Evolutionary conservation across 2,888 invertebrate genomes (phyloP), one percentile per base, ranked within the genome.

Genomic region (Hemithea aestivaria): DNA sequence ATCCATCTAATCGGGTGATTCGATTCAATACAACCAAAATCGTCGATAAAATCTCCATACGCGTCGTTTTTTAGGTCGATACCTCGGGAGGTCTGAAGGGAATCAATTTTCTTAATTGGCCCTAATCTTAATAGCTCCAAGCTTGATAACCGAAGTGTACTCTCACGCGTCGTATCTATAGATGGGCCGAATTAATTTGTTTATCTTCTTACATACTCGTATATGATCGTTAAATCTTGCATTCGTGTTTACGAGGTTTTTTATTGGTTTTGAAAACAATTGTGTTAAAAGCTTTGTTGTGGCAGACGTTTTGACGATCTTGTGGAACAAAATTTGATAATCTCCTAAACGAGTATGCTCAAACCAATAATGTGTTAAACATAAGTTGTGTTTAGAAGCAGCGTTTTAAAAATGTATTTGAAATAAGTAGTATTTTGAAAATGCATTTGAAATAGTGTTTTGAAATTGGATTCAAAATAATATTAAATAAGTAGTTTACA

Each of bases 71-170:
- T 66, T 58, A 56, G 63, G 63, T 53, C 64, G 64, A 47, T 42
- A 48, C 51, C 62, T 59, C 62, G 68, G 74, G 72, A 70, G 76
- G 79, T 72, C 75, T 56, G 56, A 45, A 58, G 59, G 54, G 64
- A 81, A 75, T 83, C 81, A 81, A 83, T 85, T 84, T 80, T 75
- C 75, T 81, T 84, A 83, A 84, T 84, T 83, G 83, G 79, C 57
- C 72, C 73, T 80, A 78, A 83, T 79, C 78, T 79, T 73, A 75
- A 78, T 76, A 77, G 53, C 36, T 40, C 62, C 65, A 46, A 57
- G 55, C 47, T 56, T 55, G 73, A 74, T 75, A 73, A 66, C 62
- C 55, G 54, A 59, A 60, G 72, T 71, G 66, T 63, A 58, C 54
- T 56, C 55, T 56, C 60, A 57, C 72, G 68, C 71, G 68, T 61